Evolutionary conservation across 2,888 invertebrate species (phyloP), one percentile per base, ranked within the genome.

Genomic region (Heliconius aoede): DNA sequence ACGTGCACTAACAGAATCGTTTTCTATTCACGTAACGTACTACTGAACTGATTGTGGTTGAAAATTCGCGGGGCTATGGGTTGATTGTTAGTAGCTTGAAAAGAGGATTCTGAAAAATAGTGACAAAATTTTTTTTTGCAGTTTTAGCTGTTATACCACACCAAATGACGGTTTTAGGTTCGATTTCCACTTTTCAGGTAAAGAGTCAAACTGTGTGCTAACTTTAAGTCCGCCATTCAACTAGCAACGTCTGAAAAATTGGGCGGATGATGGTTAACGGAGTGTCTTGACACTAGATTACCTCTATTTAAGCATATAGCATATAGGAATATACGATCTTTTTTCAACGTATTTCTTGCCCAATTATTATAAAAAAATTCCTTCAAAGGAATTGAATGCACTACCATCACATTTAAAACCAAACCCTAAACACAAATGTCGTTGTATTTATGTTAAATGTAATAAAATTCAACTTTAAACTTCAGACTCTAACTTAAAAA

Each of bases 41-140:
- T 62, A 72, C 60, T 58, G 74, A 76, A 74, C 78, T 76, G 76
- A 79, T 79, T 76, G 76, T 78, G 74, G 72, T 46, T 32, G 28
- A 36, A 60, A 72, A 69, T 74, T 73, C 76, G 76, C 46, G 72
- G 76, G 74, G 72, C 64, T 73, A 76, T 60, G 64, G 64, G 76
- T 73, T 60, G 69, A 74, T 78, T 76, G 76, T 68, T 74, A 72
- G 73, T 72, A 78, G 68, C 55, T 73, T 74, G 74, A 73, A 78
- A 65, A 65, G 73, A 65, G 71, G 4, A 21, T 18, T 18, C 8
- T 28, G 18, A 3, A 61, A 28, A 61, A 28, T 61, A 61, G 28
- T 15, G 8, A 24, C 4, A 60, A 26, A 7, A 26, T 1, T n/a
- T 3, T n/a, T n/a, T 21, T 46, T 4, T 46, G 3, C 4, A 18